These are phyloP conservation scores for Varecia variegata DNA, from an alignment of 2,797 vertebrate species.

Conservation along the genomic window DNA sequence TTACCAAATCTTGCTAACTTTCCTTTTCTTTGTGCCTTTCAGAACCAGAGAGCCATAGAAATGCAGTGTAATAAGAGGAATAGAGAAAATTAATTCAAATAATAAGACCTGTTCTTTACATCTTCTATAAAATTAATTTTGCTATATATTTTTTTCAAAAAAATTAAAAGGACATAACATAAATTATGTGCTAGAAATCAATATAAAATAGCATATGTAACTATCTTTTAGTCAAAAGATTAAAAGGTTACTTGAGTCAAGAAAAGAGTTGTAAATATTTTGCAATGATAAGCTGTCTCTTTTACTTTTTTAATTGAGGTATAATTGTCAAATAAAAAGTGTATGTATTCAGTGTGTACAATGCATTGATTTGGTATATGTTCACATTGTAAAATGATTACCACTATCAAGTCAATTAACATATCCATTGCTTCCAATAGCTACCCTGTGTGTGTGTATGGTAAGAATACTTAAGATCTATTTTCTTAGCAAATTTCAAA, in stretches of 20 bases:
- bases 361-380: background rate
- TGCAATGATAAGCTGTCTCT: background rate
- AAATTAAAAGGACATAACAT: too few relatives aligned
- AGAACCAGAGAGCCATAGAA: background rate
- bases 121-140: background rate
- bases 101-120: background rate
- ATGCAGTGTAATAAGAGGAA: background rate
- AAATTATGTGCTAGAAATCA: background rate
- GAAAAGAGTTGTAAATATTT: background rate
- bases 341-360: background rate
- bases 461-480: background rate
- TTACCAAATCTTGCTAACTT: background rate
- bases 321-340: background rate
- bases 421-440: background rate
- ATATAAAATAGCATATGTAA: background rate
- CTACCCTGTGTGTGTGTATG: background rate
- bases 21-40: background rate
- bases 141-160: background rate
- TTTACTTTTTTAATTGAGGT: background rate
- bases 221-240: background rate
- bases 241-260: background rate
- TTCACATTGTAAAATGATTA: background rate
- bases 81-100: background rate
- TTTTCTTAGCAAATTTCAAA: background rate
- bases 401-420: background rate